These are phyloP conservation scores for Paracentrotus lividus DNA, from an alignment of 53 echinoderm and acorn worm genomes.

Conservation along the genomic window DNA sequence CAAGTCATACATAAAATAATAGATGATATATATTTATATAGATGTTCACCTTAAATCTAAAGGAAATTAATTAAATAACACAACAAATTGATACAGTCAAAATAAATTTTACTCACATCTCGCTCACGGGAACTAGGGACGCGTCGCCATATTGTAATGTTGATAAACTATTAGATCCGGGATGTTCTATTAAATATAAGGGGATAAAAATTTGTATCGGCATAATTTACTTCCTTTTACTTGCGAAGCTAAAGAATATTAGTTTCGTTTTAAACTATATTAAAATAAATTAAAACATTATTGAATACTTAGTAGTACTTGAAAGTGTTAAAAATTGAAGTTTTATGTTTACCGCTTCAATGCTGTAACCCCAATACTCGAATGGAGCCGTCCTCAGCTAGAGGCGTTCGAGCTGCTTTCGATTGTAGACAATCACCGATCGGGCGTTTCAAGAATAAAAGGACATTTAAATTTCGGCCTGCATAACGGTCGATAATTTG, in stretches of 20 bases:
- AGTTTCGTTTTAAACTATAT: not conserved
- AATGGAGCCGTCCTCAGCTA: not conserved
- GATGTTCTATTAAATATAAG: not conserved
- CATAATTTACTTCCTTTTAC: not conserved
- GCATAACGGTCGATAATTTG: not conserved
- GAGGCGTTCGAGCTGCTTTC: too few species aligned
- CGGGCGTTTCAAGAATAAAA: not conserved
- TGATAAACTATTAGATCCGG: not conserved
- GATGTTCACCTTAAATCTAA: not conserved
- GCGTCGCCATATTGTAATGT: conserved; percentile 59
- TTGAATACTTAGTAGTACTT: not conserved
- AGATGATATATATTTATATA: not conserved
- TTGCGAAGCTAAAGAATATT: too few species aligned
- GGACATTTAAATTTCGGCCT: not conserved
- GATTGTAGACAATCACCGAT: not conserved
- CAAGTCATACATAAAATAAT: not conserved
- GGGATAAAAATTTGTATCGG: not conserved
- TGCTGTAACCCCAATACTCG: not conserved
- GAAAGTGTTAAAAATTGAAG: not conserved
- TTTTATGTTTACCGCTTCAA: not conserved
- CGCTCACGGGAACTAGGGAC: conserved; percentile 64
- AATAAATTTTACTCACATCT: not conserved
- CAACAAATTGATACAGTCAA: not conserved
- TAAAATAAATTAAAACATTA: not conserved
- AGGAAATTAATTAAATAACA: not conserved